Percentiles rank a stretch among this genome's conserved stretches.
Conservation (phyloP, 2,888 invertebrate genomes). For the Plagodis dolabraria region DNA sequence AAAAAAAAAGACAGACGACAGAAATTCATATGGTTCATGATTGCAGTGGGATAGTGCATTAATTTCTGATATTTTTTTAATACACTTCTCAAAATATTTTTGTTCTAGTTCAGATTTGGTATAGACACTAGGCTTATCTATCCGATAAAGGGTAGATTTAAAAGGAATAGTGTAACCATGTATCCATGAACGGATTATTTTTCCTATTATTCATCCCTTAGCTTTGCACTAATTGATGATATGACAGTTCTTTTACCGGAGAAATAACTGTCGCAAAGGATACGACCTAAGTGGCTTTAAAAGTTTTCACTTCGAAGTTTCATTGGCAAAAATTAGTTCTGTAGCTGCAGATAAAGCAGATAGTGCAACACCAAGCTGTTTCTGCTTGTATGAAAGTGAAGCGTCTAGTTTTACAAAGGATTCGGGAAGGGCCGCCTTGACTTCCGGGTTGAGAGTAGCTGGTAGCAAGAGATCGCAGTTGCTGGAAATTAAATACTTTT, state of each 20-base stretch:
- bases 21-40: too few relatives aligned
- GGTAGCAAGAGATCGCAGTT: slow-evolving; percentile 13
- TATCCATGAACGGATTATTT: slow-evolving; percentile 2
- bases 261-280: slow-evolving; percentile 11
- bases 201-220: background rate
- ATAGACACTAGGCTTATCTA: background rate
- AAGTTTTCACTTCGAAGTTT: slow-evolving; percentile 2
- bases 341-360: slow-evolving; percentile 5
- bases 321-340: background rate
- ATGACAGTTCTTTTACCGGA: background rate
- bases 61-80: background rate
- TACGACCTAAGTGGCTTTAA: slow-evolving; percentile 11
- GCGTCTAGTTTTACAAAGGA: slow-evolving; percentile 7
- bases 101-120: background rate
- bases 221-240: background rate
- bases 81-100: background rate
- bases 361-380: slow-evolving; percentile 6
- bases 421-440: slow-evolving; percentile 7
- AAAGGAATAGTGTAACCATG: slow-evolving; percentile 8
- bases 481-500: slow-evolving; percentile 2
- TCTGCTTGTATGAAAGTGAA: slow-evolving; percentile 2
- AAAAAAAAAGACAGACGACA: too few relatives aligned
- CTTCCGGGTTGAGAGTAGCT: slow-evolving; percentile 11
- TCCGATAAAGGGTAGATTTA: background rate
- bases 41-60: background rate